Percentiles rank a stretch among this genome's conserved stretches.
phyloP scores from a whole-genome alignment of 2,797 vertebrate genomes.

The Dendrocincla fuliginosa region DNA sequence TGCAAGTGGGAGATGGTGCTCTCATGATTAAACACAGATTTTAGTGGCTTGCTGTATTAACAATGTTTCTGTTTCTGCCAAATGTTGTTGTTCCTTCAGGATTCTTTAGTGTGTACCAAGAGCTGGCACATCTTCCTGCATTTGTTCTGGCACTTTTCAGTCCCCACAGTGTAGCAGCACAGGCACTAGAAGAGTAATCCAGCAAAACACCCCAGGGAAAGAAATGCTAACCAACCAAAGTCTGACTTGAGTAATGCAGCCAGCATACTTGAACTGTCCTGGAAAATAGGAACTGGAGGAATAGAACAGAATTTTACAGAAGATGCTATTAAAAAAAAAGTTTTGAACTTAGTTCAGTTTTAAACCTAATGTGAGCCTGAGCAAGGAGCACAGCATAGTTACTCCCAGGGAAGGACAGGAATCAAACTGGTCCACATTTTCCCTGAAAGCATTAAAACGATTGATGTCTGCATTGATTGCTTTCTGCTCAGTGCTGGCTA shows the following conservation, averaged over 20 bases:
- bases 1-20: neutral
- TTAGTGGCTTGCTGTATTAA: conserved; percentile 5
- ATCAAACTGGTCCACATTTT: neutral
- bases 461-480: neutral
- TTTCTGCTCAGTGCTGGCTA: neutral
- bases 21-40: conserved; percentile 54
- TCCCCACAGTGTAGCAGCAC: neutral
- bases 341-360: neutral
- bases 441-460: neutral
- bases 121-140: conserved; percentile 23
- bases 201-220: neutral
- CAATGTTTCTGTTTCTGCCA: conserved; percentile 38
- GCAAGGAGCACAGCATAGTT: neutral
- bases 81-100: neutral
- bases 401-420: neutral
- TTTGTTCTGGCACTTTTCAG: conserved; percentile 41
- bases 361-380: neutral
- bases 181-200: neutral
- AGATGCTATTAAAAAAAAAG: neutral
- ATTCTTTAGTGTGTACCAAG: conserved; percentile 8
- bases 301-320: neutral
- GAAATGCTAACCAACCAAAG: neutral
- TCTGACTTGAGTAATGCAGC: neutral
- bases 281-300: neutral
- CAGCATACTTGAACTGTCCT: neutral